These are phyloP conservation scores for Vulpes vulpes DNA, from an alignment of 2,113 vertebrate genomes.

Conservation along the genomic window DNA sequence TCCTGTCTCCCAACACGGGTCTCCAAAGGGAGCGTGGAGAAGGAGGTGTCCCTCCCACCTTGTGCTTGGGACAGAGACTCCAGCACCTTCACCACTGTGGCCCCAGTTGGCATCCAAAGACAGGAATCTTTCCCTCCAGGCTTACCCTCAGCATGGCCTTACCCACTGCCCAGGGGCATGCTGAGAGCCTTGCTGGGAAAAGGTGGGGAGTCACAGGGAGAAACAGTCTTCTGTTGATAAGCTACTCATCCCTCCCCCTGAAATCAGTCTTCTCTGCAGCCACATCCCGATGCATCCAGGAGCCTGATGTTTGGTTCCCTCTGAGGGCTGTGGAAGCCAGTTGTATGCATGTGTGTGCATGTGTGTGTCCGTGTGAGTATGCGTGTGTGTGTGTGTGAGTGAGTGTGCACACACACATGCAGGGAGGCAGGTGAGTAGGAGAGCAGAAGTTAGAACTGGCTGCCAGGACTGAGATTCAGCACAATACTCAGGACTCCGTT, in stretches of 20 bases:
- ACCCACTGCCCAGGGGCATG: too few relatives aligned
- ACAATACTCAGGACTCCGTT: neutral
- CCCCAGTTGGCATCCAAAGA: neutral
- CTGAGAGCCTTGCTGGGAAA: too few relatives aligned
- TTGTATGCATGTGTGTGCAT: accelerated
- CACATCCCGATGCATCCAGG: neutral
- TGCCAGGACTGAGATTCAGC: neutral
- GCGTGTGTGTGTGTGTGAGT: neutral
- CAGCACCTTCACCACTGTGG: neutral
- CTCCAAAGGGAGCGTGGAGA: neutral
- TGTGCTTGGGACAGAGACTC: neutral
- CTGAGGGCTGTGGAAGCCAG: neutral
- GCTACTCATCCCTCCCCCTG: neutral
- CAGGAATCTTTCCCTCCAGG: neutral
- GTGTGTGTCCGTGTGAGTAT: too few relatives aligned
- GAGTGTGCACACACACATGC: neutral
- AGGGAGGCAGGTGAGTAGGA: too few relatives aligned
- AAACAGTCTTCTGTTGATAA: neutral
- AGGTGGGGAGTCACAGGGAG: too few relatives aligned
- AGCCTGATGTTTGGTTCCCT: neutral
- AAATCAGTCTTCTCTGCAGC: neutral
- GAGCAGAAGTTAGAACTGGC: neutral
- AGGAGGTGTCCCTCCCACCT: too few relatives aligned
- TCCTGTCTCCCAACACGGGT: neutral
- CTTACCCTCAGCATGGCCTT: neutral